phyloP scores from a whole-genome alignment of 2,113 vertebrate species.

The Carlito syrichta region DNA sequence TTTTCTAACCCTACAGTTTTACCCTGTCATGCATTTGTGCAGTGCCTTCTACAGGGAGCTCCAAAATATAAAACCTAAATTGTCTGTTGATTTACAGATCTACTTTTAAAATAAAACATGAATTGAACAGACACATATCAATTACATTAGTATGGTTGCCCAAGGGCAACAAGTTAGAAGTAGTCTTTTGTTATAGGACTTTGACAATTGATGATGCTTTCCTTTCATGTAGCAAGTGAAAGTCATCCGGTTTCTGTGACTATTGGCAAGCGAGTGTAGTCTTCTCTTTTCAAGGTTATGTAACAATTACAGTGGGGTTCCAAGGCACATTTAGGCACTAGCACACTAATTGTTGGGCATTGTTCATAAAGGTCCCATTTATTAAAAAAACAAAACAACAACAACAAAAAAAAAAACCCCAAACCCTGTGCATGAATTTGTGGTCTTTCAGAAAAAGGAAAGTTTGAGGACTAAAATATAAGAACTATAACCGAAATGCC shows the following conservation, averaged over 20 bases:
- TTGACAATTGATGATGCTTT: not conserved
- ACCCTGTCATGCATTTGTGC: not conserved
- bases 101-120: not conserved
- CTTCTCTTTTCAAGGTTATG: not conserved
- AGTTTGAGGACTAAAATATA: not conserved
- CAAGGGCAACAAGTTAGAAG: not conserved
- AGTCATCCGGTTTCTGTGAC: not conserved
- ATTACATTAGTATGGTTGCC: not conserved
- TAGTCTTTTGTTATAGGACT: not conserved
- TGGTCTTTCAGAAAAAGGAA: not conserved
- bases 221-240: not conserved
- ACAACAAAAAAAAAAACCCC: too few relatives aligned
- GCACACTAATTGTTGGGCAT: not conserved
- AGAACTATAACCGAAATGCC: not conserved
- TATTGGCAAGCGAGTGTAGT: not conserved
- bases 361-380: not conserved
- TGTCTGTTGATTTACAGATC: not conserved
- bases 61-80: not conserved
- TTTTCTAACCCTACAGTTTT: not conserved
- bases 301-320: not conserved
- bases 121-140: not conserved
- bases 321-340: not conserved
- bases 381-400: too few relatives aligned
- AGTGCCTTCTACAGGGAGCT: not conserved
- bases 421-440: not conserved